Conservation (phyloP, 2,888 invertebrate species). For the Caprella mutica region DNA sequence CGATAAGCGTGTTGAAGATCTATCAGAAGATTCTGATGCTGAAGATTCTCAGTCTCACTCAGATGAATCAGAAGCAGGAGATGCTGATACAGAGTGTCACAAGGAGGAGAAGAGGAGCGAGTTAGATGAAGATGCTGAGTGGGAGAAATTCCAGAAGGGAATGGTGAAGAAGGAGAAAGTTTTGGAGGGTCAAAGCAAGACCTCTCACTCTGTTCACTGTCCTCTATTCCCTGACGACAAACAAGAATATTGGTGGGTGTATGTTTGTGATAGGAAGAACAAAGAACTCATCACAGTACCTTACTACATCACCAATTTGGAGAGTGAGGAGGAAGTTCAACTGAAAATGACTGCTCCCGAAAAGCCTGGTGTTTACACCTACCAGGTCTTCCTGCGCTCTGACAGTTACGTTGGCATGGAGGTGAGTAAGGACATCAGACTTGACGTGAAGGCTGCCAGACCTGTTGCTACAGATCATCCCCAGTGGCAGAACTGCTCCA, state of each 20-base stretch:
- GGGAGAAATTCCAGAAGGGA: conserved; percentile 85
- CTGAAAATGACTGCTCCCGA: conserved; percentile 92
- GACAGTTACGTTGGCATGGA: conserved; percentile 97
- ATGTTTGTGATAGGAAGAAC: conserved; percentile 89
- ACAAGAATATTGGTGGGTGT: conserved; percentile 99
- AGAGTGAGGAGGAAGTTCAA: conserved; percentile 78
- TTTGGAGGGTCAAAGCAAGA: conserved; percentile 82
- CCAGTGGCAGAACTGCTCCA: conserved; percentile 95
- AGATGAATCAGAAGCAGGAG: conserved; percentile 36
- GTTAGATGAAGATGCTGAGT: conserved; percentile 66
- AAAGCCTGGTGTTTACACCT: conserved; percentile 67
- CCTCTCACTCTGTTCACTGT: conserved; percentile 93
- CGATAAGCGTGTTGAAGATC: conserved; percentile 15
- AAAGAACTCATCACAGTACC: conserved; percentile 83
- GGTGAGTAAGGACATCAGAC: conserved; percentile 84
- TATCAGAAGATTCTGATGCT: conserved; percentile 34
- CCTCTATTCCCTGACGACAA: conserved; percentile 90
- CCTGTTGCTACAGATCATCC: conserved; percentile 83
- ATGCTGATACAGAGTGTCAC: conserved; percentile 36
- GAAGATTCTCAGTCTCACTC: conserved; percentile 35
- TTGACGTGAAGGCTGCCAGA: conserved; percentile 93
- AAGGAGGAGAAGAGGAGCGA: conserved; percentile 38
- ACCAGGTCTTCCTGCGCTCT: conserved; percentile 69
- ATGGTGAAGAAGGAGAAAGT: conserved; percentile 71
- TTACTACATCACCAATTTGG: conserved; percentile 74